A percentile compares a stretch with the other conserved stretches of the same genome.
phyloP scores from a whole-genome alignment of 2,113 vertebrate species.

The Perccottus glenii region DNA sequence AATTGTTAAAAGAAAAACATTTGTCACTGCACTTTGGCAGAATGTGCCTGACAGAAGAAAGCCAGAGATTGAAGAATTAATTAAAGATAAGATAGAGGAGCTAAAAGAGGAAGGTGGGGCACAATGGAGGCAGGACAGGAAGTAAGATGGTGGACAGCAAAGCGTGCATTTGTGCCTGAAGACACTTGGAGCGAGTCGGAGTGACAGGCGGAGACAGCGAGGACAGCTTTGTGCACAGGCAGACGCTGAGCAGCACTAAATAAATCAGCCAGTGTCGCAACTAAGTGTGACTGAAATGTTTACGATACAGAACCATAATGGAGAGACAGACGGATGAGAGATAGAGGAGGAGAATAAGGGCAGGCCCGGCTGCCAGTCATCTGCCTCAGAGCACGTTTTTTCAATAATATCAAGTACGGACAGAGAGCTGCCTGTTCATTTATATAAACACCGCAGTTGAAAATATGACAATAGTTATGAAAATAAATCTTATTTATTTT shows the following conservation, averaged over 20 bases:
- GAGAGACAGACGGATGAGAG: constrained; percentile 31
- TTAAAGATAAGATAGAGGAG: constrained; percentile 33
- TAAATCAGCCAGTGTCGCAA: constrained; percentile 64
- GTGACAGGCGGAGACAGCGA: constrained; percentile 61
- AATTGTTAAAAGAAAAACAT: not conserved
- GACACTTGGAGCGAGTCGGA: constrained; percentile 37
- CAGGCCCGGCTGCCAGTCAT: constrained; percentile 8
- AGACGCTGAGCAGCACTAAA: constrained; percentile 53
- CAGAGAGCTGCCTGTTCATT: not conserved
- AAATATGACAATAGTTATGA: not conserved
- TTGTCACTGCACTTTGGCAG: constrained; percentile 7
- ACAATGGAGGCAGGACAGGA: constrained; percentile 39
- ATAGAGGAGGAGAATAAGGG: constrained; percentile 4
- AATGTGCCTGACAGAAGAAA: constrained; percentile 5
- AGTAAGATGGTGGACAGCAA: constrained; percentile 8
- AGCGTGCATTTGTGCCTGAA: constrained; percentile 27
- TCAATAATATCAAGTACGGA: constrained; percentile 7
- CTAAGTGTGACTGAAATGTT: constrained; percentile 72
- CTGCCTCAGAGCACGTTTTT: not conserved
- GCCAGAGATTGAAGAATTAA: not conserved
- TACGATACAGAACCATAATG: constrained; percentile 50
- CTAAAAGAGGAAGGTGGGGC: constrained; percentile 29
- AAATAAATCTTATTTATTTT: too few species aligned
- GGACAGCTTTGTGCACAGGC: too few species aligned
- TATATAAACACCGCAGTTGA: not conserved